phyloP scores from a whole-genome alignment of 1,140 invertebrate genomes.

The Andrena cerasifolii region DNA sequence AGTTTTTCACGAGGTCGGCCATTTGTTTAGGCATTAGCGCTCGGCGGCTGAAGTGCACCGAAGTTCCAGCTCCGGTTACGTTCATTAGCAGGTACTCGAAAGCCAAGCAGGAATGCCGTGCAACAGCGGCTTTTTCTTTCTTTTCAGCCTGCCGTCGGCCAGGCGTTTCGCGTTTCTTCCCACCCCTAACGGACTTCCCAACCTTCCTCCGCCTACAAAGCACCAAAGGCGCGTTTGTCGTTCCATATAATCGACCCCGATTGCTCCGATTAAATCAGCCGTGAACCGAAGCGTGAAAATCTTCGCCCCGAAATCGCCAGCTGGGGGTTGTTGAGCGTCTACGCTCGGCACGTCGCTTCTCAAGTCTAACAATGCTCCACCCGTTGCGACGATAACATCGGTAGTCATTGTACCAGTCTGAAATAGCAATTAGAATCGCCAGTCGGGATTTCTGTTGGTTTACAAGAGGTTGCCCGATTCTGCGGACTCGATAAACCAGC shows the following conservation, averaged over 20 bases:
- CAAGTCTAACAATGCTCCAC: not conserved
- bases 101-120: conserved; percentile 32
- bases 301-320: conserved; percentile 22
- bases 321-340: conserved; percentile 27
- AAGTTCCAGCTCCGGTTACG: conserved; percentile 30
- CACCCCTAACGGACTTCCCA: not conserved
- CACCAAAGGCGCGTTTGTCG: not conserved
- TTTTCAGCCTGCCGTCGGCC: conserved; percentile 5
- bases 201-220: not conserved
- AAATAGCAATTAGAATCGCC: conserved; percentile 22
- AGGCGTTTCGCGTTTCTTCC: conserved; percentile 5
- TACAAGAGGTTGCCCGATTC: conserved; percentile 1
- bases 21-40: conserved; percentile 58
- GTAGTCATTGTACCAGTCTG: conserved; percentile 21
- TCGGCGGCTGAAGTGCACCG: conserved; percentile 17
- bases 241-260: conserved; percentile 7
- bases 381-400: conserved; percentile 12
- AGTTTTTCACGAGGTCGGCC: conserved; percentile 13
- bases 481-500: conserved; percentile 6
- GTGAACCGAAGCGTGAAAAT: conserved; percentile 48
- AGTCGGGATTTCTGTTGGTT: conserved; percentile 25
- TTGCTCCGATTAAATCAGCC: conserved; percentile 32
- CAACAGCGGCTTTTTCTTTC: conserved; percentile 42
- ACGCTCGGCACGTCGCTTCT: conserved; percentile 4
- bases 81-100: conserved; percentile 56